Base-by-base conservation (phyloP, 2,113 vertebrate genomes). In the Myotis davidii region DNA sequence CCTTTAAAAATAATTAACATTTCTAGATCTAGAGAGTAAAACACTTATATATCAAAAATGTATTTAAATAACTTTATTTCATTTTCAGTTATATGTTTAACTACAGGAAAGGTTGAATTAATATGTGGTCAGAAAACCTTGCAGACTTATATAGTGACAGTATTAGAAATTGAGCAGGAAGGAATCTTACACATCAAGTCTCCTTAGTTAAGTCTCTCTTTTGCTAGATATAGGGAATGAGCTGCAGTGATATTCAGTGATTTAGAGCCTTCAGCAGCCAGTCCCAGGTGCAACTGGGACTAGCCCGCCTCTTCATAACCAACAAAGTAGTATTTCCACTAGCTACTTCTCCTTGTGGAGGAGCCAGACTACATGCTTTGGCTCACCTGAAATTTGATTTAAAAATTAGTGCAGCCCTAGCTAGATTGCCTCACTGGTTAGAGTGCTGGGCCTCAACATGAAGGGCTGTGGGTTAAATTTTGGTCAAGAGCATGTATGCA, bases 21-120 rank as follows among this genome's bases (percentile, higher is more conserved):
- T 67, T 84, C 3, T 87, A 73, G 16, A 50, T 27, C 12, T 56
- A 85, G 65, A 91, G 16, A 76, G 3, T 32, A 77, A 94, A 20
- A 32, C 18, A 91, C 1, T 76, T 37, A 34, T 25, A 52, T 18
- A 82, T 13, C 9, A 54, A 87, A 91, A 85, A 34, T 3, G 1
- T 18, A 59, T 87, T 79, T 52, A 17, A 52, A 73, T 86, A 48
- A 61, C 37, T 34, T 94, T n/a, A 83, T 85, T 95, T 85, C 23
- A 61, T 85, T 85, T 92, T 89, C 61, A 70, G 69, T 82, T 94
- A 21, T 86, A 67, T 72, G 5, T 86, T 82, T 73, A 73, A 23
- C 52, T 4, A 45, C 11, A n/a, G 79, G 21, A 77, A 92, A 83
- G 32, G n/a, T 29, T 76, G n/a, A 48, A 25, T 25, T 42, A 20